Evolutionary conservation across 1,140 invertebrate species (phyloP).

Genomic region (Leptopilina boulardi): DNA sequence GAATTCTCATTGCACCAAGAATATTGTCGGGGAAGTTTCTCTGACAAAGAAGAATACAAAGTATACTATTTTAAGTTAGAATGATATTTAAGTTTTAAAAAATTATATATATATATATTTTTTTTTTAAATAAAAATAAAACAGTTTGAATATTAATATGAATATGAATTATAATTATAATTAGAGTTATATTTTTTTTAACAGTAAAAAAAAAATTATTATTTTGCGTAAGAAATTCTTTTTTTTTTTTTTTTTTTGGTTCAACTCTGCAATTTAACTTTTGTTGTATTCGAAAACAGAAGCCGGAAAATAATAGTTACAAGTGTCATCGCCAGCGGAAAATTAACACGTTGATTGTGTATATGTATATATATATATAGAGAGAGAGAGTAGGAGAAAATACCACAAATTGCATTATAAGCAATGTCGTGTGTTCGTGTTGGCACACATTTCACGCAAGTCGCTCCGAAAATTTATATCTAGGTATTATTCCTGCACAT

Average conservation of each 20-base stretch:
- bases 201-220: too few species aligned
- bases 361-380: too few species aligned
- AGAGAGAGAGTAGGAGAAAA: constrained; percentile 26
- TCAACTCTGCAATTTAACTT: not conserved
- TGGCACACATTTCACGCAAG: constrained; percentile 48
- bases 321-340: not conserved
- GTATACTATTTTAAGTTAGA: constrained; percentile 2
- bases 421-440: constrained; percentile 39
- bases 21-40: not conserved
- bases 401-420: constrained; percentile 43
- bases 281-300: not conserved
- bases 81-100: not conserved
- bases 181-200: too few species aligned
- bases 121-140: too few species aligned
- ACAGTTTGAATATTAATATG: too few species aligned
- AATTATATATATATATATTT: not conserved
- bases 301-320: not conserved
- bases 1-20: constrained; percentile 8
- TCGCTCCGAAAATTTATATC: constrained; percentile 47
- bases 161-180: too few species aligned
- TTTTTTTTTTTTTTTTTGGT: too few species aligned
- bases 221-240: too few species aligned
- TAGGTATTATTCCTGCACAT: constrained; percentile 40
- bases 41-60: not conserved
- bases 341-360: constrained; percentile 16